phyloP scores from a whole-genome alignment of 2,888 invertebrate genomes.

The Trileptium ribeirensis region DNA sequence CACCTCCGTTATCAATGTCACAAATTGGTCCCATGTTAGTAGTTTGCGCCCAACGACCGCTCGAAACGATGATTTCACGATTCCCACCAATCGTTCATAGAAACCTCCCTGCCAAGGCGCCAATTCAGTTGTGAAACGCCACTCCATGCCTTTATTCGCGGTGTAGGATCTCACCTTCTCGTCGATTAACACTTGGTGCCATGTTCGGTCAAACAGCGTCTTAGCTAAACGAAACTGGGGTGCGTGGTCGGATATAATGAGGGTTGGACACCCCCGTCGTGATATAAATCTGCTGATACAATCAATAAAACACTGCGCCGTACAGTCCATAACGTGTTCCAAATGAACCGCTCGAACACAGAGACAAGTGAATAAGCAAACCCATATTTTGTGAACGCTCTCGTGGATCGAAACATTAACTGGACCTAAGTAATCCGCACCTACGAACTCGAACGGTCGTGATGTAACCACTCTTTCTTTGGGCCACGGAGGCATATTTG shows the following conservation, averaged over 20 bases:
- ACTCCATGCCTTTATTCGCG: constrained; percentile 32
- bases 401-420: background rate
- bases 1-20: background rate
- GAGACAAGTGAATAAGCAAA: constrained; percentile 23
- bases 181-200: background rate
- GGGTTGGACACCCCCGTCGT: constrained; percentile 44
- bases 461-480: background rate
- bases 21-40: background rate
- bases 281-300: constrained; percentile 48
- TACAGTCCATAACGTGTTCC: constrained; percentile 35
- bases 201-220: constrained; percentile 42
- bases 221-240: too few species aligned
- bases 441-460: background rate
- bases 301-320: constrained; percentile 44
- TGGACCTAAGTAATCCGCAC: constrained; percentile 14
- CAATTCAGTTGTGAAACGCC: constrained; percentile 51
- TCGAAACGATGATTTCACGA: constrained; percentile 43
- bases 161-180: constrained; percentile 7
- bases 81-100: too few species aligned
- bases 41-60: background rate
- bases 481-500: background rate
- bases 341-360: constrained; percentile 19
- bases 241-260: constrained; percentile 52
- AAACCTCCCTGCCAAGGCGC: constrained; percentile 55
- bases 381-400: constrained; percentile 37